Base-by-base conservation (phyloP, 2,888 invertebrate species). In the Herminia tarsipennalis region DNA sequence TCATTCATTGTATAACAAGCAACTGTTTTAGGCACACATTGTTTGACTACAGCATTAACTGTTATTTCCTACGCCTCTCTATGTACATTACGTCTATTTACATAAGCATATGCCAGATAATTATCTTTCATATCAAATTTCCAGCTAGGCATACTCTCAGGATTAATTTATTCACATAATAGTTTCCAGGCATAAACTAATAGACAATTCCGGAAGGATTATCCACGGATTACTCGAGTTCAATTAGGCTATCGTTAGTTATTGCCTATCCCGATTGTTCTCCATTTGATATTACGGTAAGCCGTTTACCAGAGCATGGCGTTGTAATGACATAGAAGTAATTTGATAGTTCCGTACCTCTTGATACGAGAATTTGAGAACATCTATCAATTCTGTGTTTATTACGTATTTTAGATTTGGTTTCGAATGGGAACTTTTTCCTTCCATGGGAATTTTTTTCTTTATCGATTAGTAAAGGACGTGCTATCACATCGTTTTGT, bases 211-310 rank as follows among this genome's bases (percentile, higher is more conserved):
- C 22, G 12, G 13, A 29, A 29, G 53, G 63, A 66, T 63, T 63
- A 63, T 50, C 43, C 38, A 17, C 4, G 29, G 49, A 42, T 62
- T 54, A 63, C 48, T 44, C n/a, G 22, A 57, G 59, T 54, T 53
- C 64, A 63, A 63, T 66, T 66, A 46, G 46, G 43, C 53, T 44
- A 35, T 37, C 20, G 42, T 47, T 48, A 42, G 66, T 44, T 43
- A 36, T 39, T 36, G 20, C 22, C 10, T 32, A 34, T 33, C 28
- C 64, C 57, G 25, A 63, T 63, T 54, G 67, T 34, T 16, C 29
- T 32, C 14, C 38, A 25, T 45, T 37, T 48, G 36, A 20, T 25
- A 25, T 10, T 16, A 35, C 18, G 10, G 5, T 12, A 24, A 22
- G 24, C 24, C n/a, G 35, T 24, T 8, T 29, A 12, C 17, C 21